Evolutionary conservation across 2,888 invertebrate species (phyloP).

Genomic region (Drepanosiphum platanoidis): DNA sequence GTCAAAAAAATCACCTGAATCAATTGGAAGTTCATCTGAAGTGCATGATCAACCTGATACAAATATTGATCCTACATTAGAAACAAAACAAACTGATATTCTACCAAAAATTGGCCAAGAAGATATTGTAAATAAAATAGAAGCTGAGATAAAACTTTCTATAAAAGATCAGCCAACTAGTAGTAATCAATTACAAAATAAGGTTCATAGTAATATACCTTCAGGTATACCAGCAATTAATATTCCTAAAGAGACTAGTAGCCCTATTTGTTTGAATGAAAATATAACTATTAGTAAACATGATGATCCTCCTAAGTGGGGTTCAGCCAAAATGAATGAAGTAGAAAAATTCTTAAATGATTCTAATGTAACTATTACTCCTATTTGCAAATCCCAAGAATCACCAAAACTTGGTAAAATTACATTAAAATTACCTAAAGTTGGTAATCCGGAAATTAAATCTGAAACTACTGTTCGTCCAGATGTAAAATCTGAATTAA

Average conservation of each 20-base stretch:
- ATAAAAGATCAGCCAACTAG: conserved; percentile 1
- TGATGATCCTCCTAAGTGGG: conserved; percentile 49
- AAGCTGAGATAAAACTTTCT: conserved; percentile 24
- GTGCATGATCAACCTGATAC: neutral
- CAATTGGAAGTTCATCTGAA: neutral
- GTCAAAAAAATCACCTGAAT: conserved; percentile 48
- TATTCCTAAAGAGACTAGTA: conserved; percentile 10
- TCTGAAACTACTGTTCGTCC: conserved; percentile 46
- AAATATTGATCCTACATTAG: neutral
- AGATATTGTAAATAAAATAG: conserved; percentile 48
- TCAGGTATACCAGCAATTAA: neutral
- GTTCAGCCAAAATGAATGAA: conserved; percentile 61
- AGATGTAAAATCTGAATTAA: conserved; percentile 63
- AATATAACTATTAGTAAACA: neutral
- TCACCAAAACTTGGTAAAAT: conserved; percentile 63
- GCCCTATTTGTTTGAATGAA: conserved; percentile 19
- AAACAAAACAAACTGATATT: conserved; percentile 32
- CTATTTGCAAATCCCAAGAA: conserved; percentile 53
- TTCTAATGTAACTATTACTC: conserved; percentile 64
- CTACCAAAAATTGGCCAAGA: conserved; percentile 47
- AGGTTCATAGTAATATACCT: neutral
- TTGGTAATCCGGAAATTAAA: conserved; percentile 63
- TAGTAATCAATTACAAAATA: conserved; percentile 32
- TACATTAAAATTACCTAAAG: conserved; percentile 63
- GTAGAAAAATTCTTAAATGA: conserved; percentile 63